Percentiles rank a stretch among this genome's conserved stretches.
Conservation (phyloP, 2,888 invertebrate genomes). For the Trachelus troglodyta region DNA sequence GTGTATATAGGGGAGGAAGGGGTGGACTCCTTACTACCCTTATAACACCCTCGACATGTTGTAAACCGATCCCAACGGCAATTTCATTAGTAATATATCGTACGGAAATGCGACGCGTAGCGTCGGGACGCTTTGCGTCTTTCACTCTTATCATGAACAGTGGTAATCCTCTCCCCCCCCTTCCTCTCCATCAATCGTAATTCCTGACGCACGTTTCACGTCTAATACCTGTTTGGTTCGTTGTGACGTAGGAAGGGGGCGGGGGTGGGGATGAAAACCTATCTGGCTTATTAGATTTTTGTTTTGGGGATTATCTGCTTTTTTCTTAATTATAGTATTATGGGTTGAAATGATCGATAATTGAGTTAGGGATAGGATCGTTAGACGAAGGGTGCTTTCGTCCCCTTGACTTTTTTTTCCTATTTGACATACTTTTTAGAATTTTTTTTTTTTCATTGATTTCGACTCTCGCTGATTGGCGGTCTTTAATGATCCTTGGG, state of each 20-base stretch:
- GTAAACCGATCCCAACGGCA: slow-evolving; percentile 3
- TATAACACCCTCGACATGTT: slow-evolving; percentile 1
- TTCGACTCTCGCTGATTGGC: neutral
- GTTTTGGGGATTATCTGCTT: neutral
- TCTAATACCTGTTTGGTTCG: neutral
- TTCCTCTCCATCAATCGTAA: neutral
- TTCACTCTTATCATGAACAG: neutral
- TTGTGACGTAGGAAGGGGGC: neutral
- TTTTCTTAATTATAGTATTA: neutral
- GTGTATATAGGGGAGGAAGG: neutral
- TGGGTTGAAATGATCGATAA: neutral
- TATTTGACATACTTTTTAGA: neutral
- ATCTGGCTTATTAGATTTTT: neutral
- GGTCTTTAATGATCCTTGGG: neutral
- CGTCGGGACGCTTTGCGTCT: neutral
- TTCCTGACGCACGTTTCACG: neutral
- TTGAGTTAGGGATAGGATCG: neutral
- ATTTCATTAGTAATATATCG: slow-evolving; percentile 4
- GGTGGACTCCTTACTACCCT: neutral
- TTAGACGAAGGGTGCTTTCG: neutral
- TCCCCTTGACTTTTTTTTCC: neutral
- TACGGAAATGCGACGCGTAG: neutral
- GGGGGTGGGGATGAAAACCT: neutral
- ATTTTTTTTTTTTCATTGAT: neutral
- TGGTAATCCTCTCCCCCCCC: neutral